A percentile compares a stretch with the other conserved stretches of the same genome.
These are phyloP conservation scores for Drosophila pseudotalamancana DNA, from an alignment of 2,888 invertebrate genomes.

Conservation along the genomic window DNA sequence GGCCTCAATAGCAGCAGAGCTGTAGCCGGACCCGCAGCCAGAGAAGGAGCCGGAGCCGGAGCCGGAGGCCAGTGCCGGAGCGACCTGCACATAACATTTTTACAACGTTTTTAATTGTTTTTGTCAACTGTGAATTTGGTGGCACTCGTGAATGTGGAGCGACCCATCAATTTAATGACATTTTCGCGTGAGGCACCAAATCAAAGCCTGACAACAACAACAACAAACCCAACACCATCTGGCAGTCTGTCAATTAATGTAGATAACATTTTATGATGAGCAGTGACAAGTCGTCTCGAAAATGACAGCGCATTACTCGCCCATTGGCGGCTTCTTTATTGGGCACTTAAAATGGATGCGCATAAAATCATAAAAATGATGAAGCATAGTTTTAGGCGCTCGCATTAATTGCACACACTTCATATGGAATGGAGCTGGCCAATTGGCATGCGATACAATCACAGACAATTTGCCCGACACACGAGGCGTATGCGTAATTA, in stretches of 20 bases:
- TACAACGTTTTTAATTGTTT: conserved; percentile 77
- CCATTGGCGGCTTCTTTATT: conserved; percentile 73
- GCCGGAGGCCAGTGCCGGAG: not conserved
- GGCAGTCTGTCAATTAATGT: conserved; percentile 71
- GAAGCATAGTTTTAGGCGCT: conserved; percentile 49
- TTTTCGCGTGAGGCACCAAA: conserved; percentile 67
- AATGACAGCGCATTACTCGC: conserved; percentile 65
- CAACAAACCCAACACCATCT: conserved; percentile 13
- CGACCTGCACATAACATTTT: conserved; percentile 73
- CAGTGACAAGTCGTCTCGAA: conserved; percentile 69
- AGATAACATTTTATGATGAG: conserved; percentile 77
- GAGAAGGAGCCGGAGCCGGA: not conserved
- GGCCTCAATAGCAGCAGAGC: conserved; percentile 11
- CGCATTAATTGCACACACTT: conserved; percentile 59
- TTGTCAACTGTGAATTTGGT: conserved; percentile 65
- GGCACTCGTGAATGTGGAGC: conserved; percentile 36
- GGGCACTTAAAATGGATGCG: conserved; percentile 56
- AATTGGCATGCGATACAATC: conserved; percentile 37
- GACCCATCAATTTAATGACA: conserved; percentile 74
- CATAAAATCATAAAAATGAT: conserved; percentile 50
- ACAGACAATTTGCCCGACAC: conserved; percentile 26
- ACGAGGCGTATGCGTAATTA: conserved; percentile 47
- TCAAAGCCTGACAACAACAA: conserved; percentile 53
- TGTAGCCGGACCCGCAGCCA: not conserved
- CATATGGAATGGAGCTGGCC: conserved; percentile 14